Evolutionary conservation across 2,113 vertebrate genomes (phyloP).

Genomic region (Calidris pygmaea): DNA sequence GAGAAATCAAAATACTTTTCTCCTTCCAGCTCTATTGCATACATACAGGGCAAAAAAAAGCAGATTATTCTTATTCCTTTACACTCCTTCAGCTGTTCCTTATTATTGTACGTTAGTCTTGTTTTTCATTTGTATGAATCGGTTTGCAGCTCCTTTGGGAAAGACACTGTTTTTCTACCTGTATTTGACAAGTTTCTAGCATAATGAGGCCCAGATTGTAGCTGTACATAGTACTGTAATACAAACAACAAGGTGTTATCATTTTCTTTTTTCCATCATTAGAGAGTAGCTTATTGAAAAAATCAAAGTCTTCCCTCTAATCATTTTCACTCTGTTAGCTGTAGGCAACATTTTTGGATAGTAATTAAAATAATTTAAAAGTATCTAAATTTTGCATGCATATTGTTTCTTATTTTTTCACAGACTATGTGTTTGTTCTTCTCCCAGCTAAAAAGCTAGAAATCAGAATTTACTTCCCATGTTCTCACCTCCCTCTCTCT

Average conservation of each 20-base stretch:
- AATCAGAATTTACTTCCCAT: conserved; percentile 25
- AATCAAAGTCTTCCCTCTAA: conserved; percentile 41
- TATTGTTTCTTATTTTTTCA: conserved; percentile 38
- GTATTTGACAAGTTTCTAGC: neutral
- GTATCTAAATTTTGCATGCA: conserved; percentile 43
- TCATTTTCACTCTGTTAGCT: conserved; percentile 35
- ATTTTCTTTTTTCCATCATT: conserved; percentile 1
- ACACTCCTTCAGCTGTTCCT: conserved; percentile 15
- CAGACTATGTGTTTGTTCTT: conserved; percentile 27
- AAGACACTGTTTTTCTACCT: neutral
- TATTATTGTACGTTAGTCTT: neutral
- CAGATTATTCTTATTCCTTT: conserved; percentile 6
- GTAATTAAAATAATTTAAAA: conserved; percentile 54
- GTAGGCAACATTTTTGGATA: conserved; percentile 42
- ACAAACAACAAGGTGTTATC: neutral
- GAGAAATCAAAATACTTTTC: conserved; percentile 20
- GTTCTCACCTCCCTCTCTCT: conserved; percentile 4
- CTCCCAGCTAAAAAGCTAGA: neutral
- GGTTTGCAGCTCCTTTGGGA: neutral
- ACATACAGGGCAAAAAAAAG: conserved; percentile 33
- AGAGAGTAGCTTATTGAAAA: conserved; percentile 42
- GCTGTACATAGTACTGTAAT: neutral
- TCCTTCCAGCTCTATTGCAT: conserved; percentile 29
- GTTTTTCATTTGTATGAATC: neutral
- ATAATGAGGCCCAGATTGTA: neutral